Base-by-base conservation (phyloP, 2,797 vertebrate genomes). In the Enoplosus armatus region DNA sequence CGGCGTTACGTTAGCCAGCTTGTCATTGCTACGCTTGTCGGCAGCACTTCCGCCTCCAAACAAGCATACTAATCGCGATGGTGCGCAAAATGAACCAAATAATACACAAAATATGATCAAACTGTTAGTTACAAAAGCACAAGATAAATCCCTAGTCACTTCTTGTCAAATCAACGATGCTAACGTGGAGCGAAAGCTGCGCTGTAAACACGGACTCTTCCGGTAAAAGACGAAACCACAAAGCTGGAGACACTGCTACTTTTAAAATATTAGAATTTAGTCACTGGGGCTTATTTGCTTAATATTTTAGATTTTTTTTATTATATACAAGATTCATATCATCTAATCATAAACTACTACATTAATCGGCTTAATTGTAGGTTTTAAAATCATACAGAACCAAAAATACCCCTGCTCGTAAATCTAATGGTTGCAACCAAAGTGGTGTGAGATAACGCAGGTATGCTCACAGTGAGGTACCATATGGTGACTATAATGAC, bases 121-220 rank as follows among this genome's bases (percentile, higher is more conserved):
- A 47, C 26, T 29, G 31, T 22, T 35, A 0, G 1, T 2, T 22
- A 43, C 31, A 58, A 51, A 76, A 14, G 0, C 12, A 27, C 1
- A 11, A 35, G 1, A 11, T 0, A 20, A 20, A 43, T 12, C 56
- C 8, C 10, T 2, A 1, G 22, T 26, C 4, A 6, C 29, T 39
- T n/a, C 66, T 56, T 7, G 26, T 29, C n/a, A 73, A 82, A 65
- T 27, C 33, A 60, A 10, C 26, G 54, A 74, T 4, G 84, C 88
- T 88, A 89, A 69, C 65, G 59, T 86, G 72, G 31, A 82, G 70
- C 59, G n/a, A 53, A 43, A 15, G 78, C 77, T 63, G 58, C 68
- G 77, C 81, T 85, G 92, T 95, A 95, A 96, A 95, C 94, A 95
- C 67, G 24, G 66, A 72, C 58, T 77, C 81, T 93, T 95, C 95